These are phyloP conservation scores for Aromia moschata DNA, from an alignment of 2,888 invertebrate species.

Conservation along the genomic window DNA sequence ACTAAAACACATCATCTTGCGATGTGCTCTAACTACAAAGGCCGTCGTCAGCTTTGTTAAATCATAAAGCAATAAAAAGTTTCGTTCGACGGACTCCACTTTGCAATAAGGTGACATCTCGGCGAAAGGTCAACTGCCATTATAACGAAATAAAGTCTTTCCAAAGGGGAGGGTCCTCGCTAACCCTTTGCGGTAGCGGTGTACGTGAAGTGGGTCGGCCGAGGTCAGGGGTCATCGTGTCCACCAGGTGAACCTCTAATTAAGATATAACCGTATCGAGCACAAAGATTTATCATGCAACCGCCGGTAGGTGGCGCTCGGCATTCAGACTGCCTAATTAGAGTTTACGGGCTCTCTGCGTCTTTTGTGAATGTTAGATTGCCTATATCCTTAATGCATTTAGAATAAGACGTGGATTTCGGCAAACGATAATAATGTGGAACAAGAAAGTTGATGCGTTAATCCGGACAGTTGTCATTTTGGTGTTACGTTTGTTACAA, in stretches of 20 bases:
- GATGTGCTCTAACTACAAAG: not conserved
- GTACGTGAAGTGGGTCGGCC: constrained; percentile 35
- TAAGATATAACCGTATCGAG: constrained; percentile 37
- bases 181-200: constrained; percentile 24
- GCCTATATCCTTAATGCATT: not conserved
- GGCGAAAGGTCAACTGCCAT: constrained; percentile 18
- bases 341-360: constrained; percentile 11
- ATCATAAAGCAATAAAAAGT: constrained; percentile 4
- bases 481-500: too few relatives aligned
- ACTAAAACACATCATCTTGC: not conserved
- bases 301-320: constrained; percentile 16
- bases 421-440: too few relatives aligned
- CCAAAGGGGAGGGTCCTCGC: not conserved
- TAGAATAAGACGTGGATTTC: too few relatives aligned
- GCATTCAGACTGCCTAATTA: constrained; percentile 20
- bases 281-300: constrained; percentile 31
- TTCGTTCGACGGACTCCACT: constrained; percentile 1
- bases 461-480: too few relatives aligned
- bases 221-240: constrained; percentile 35
- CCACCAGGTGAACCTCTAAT: constrained; percentile 38
- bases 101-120: constrained; percentile 12
- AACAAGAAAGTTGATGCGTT: too few relatives aligned
- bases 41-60: not conserved
- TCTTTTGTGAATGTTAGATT: constrained; percentile 23
- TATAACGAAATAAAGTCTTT: constrained; percentile 19